Percentiles rank a stretch among this genome's conserved stretches.
These are phyloP conservation scores for Eclectus roratus DNA, from an alignment of 2,113 vertebrate species.

Conservation along the genomic window DNA sequence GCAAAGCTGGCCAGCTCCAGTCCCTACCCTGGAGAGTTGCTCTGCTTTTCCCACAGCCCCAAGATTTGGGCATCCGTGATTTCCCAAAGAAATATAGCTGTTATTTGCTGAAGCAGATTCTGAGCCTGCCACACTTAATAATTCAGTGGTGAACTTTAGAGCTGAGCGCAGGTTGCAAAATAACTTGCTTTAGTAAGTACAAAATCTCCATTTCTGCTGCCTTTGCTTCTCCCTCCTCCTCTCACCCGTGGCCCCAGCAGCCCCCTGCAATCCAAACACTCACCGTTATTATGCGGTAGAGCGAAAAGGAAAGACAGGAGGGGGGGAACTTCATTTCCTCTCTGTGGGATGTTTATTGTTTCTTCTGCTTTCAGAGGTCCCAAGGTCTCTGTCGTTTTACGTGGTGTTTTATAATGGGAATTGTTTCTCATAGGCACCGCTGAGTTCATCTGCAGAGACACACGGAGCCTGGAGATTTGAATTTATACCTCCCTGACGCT, in stretches of 20 bases:
- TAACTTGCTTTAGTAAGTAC: constrained; percentile 58
- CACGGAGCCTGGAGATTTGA: not conserved
- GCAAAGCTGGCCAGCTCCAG: not conserved
- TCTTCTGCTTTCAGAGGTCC: constrained; percentile 17
- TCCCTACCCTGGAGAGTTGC: not conserved
- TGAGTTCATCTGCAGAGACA: constrained; percentile 17
- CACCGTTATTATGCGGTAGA: not conserved
- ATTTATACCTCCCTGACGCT: not conserved
- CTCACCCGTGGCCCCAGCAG: not conserved
- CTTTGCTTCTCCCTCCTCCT: not conserved
- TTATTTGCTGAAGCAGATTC: constrained; percentile 9
- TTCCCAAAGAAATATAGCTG: constrained; percentile 20
- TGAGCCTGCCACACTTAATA: constrained; percentile 46
- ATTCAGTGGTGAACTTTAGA: constrained; percentile 66
- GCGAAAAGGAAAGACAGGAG: not conserved
- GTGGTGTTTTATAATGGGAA: constrained; percentile 34
- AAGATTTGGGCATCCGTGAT: not conserved
- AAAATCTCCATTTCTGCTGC: constrained; percentile 52
- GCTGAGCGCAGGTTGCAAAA: constrained; percentile 28
- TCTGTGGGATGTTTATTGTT: constrained; percentile 50
- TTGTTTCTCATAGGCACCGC: constrained; percentile 2
- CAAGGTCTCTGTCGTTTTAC: not conserved
- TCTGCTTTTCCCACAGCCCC: not conserved
- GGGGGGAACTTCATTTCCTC: constrained; percentile 1
- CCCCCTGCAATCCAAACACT: constrained; percentile 41